Evolutionary conservation across 2,888 invertebrate genomes (phyloP).

Genomic region (Pristionchus fissidentatus): DNA sequence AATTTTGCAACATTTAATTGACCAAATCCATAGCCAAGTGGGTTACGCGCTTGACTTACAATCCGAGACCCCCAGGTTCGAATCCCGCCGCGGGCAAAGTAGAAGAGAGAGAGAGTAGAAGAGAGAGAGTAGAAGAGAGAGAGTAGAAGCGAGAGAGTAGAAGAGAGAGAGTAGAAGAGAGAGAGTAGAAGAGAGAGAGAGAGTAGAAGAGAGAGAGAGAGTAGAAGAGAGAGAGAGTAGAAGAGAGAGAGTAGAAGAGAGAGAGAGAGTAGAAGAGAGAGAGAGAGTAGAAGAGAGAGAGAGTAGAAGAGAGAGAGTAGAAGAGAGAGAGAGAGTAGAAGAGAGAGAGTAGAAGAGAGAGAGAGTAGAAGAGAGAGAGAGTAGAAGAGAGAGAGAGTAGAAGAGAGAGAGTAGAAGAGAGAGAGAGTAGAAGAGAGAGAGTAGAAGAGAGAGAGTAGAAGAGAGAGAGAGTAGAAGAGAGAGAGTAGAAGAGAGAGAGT

Average conservation of each 20-base stretch:
- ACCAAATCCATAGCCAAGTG: no score
- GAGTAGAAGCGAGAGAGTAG: background rate
- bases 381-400: no score
- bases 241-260: background rate
- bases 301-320: background rate
- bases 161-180: no score
- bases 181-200: background rate
- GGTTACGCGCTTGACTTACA: no score
- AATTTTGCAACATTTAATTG: no score
- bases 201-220: background rate
- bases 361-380: background rate
- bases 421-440: background rate
- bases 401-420: no score
- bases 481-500: background rate
- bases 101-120: background rate
- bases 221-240: background rate
- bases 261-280: background rate
- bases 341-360: constrained; percentile 2
- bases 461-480: background rate
- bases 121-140: background rate
- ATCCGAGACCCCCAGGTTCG: no score
- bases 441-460: background rate
- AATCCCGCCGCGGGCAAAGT: no score
- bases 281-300: background rate
- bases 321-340: background rate